Evolutionary conservation across 2,113 vertebrate species (phyloP).

Genomic region (Vulpes lagopus): DNA sequence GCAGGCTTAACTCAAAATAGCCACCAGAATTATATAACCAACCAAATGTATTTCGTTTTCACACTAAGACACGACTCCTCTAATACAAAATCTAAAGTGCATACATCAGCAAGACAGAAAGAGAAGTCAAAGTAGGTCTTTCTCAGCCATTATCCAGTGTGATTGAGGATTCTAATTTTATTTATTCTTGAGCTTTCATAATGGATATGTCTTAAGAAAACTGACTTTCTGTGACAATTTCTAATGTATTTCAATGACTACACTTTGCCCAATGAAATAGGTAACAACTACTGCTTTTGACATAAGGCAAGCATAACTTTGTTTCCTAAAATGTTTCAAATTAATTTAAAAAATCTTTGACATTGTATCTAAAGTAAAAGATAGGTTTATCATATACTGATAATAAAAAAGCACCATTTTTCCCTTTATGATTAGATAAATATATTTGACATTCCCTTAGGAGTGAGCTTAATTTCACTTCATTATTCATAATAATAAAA

Average conservation of each 20-base stretch:
- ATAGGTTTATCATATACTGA: not conserved
- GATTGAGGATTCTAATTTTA: not conserved
- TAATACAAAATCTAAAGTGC: slow-evolving; percentile 78
- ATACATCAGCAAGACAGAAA: slow-evolving; percentile 44
- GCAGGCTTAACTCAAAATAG: slow-evolving; percentile 73
- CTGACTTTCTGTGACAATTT: not conserved
- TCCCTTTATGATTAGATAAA: not conserved
- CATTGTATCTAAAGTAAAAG: slow-evolving; percentile 6
- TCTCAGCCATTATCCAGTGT: not conserved
- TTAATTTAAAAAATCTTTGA: slow-evolving; percentile 14
- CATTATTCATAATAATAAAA: slow-evolving; percentile 17
- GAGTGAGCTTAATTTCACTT: not conserved
- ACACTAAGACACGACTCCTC: slow-evolving; percentile 48
- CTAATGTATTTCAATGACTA: not conserved
- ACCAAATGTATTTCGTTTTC: slow-evolving; percentile 72
- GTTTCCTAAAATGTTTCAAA: slow-evolving; percentile 56
- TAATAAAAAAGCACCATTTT: not conserved
- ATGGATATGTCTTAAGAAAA: slow-evolving; percentile 10
- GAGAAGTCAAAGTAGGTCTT: slow-evolving; percentile 66
- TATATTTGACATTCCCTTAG: not conserved
- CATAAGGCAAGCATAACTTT: not conserved
- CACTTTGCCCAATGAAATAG: not conserved
- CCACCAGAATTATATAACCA: slow-evolving; percentile 66
- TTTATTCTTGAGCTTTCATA: slow-evolving; percentile 63
- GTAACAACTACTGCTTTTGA: slow-evolving; percentile 51